These are phyloP conservation scores for Troilus luridus DNA, from an alignment of 2,888 invertebrate genomes.

Conservation along the genomic window DNA sequence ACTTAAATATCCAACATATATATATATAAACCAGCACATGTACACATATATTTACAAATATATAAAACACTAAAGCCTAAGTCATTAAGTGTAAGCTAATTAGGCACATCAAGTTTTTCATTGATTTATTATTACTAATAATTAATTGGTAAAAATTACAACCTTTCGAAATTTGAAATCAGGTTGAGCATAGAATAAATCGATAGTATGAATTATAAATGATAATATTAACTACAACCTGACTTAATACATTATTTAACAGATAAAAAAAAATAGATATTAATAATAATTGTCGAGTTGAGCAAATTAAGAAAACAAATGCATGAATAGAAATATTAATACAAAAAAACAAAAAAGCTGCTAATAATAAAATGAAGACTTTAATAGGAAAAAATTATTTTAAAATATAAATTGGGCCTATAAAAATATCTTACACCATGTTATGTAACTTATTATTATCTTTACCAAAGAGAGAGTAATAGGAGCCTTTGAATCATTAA, in stretches of 20 bases:
- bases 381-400: too few species aligned
- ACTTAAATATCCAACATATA: constrained; percentile 18
- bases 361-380: too few species aligned
- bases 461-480: background rate
- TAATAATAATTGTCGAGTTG: background rate
- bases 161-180: constrained; percentile 49
- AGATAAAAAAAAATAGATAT: background rate
- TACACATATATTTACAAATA: constrained; percentile 48
- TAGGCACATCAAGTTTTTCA: constrained; percentile 54
- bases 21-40: background rate
- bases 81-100: constrained; percentile 49
- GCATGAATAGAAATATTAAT: background rate
- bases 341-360: too few species aligned
- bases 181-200: constrained; percentile 53
- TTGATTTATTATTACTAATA: constrained; percentile 36
- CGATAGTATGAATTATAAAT: background rate
- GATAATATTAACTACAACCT: background rate
- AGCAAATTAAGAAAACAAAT: background rate
- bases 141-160: constrained; percentile 50
- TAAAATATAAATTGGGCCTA: too few species aligned
- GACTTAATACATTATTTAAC: background rate
- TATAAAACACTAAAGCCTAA: constrained; percentile 56
- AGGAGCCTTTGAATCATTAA: background rate
- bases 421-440: background rate
- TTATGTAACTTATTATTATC: background rate